Percentiles rank a stretch among this genome's conserved stretches.
These are phyloP conservation scores for Acanthurus tractus DNA, from an alignment of 2,797 vertebrate genomes.

Conservation along the genomic window DNA sequence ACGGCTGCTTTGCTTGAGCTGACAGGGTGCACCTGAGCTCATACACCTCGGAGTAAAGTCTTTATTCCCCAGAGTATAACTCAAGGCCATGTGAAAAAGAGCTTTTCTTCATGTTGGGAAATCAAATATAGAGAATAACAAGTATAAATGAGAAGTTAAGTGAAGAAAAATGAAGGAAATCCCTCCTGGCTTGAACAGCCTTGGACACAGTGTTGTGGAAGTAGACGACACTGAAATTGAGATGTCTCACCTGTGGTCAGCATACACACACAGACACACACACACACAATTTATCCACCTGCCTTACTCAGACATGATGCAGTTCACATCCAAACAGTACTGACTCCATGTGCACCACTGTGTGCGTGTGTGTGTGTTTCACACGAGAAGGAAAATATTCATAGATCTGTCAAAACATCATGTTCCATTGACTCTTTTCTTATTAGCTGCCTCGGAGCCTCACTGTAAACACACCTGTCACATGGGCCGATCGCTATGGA, in stretches of 20 bases:
- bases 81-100: too few species aligned
- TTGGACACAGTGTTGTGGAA: slow-evolving; percentile 16
- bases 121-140: too few species aligned
- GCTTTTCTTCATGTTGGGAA: too few species aligned
- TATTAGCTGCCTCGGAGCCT: slow-evolving; percentile 49
- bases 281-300: slow-evolving; percentile 20
- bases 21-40: too few species aligned
- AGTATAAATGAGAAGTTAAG: too few species aligned
- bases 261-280: neutral
- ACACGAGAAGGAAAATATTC: slow-evolving; percentile 47
- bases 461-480: slow-evolving; percentile 68
- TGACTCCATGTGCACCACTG: neutral
- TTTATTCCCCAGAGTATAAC: too few species aligned
- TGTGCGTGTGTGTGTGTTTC: slow-evolving; percentile 25
- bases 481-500: slow-evolving; percentile 39
- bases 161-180: too few species aligned
- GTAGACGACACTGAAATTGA: slow-evolving; percentile 38
- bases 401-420: slow-evolving; percentile 64
- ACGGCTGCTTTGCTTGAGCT: too few species aligned
- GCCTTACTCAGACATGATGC: slow-evolving; percentile 9
- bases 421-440: slow-evolving; percentile 54
- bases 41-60: too few species aligned
- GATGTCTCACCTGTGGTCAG: slow-evolving; percentile 16
- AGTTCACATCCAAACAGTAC: slow-evolving; percentile 1
- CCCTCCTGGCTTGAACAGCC: too few species aligned